Evolutionary conservation across 2,797 vertebrate species (phyloP).

Genomic region (Myiotriccus ornatus): DNA sequence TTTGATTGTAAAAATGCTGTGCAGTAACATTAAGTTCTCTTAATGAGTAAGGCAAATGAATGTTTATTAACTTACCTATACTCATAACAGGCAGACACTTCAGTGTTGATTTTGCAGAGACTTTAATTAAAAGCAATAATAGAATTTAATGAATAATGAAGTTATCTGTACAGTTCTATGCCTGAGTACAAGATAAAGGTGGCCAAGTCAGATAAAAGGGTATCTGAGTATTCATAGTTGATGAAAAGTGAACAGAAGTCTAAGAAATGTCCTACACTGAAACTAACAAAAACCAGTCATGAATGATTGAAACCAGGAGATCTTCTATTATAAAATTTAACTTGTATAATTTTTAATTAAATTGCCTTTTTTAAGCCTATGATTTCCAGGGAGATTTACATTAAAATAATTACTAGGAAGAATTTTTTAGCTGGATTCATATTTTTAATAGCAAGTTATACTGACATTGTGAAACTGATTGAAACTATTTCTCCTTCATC

Average conservation of each 20-base stretch:
- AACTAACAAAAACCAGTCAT: background rate
- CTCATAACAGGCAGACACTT: background rate
- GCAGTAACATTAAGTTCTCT: background rate
- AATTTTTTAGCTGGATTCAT: background rate
- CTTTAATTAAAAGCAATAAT: slow-evolving; percentile 4
- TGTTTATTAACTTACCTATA: slow-evolving; percentile 10
- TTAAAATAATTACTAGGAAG: background rate
- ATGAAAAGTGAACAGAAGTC: background rate
- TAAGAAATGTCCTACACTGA: background rate
- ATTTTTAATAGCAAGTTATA: background rate
- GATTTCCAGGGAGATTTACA: background rate
- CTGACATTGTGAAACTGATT: background rate
- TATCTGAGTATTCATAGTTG: background rate
- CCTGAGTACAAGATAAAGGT: background rate
- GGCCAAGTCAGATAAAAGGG: background rate
- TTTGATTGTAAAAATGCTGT: background rate
- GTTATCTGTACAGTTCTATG: background rate
- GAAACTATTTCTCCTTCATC: background rate
- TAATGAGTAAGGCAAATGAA: background rate
- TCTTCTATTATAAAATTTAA: background rate
- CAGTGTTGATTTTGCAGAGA: background rate
- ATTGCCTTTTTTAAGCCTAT: background rate
- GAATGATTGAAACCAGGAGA: background rate
- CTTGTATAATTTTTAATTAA: background rate
- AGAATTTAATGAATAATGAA: background rate